Evolutionary conservation across 2,113 vertebrate species (phyloP), one percentile per base, ranked within the genome.

Genomic region (Paratilapia polleni): DNA sequence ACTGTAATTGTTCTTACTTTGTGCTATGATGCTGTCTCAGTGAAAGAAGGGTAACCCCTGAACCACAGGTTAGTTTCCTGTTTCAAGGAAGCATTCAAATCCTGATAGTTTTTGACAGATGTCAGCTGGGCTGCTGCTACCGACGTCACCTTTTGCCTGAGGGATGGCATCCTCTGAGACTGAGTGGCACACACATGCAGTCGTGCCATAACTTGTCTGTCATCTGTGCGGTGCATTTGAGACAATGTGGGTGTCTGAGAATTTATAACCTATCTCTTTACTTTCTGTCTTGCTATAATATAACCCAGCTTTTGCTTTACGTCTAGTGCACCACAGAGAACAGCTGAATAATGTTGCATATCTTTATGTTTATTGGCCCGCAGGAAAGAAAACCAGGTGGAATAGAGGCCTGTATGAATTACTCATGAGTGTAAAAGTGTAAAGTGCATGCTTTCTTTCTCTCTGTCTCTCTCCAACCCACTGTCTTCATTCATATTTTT

Each of bases 391-490:
- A 92, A 88, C 28, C 63, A 70, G 41, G 68, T 9, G 82, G 88
- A 91, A 84, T 66, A 81, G 82, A 82, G 91, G 83, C 63, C 78
- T 58, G 56, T 83, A 92, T 94, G 84, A 93, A 95, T 93, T 87
- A 93, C 87, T 86, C 80, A 93, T 93, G 89, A 94, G 85, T 82
- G 47, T 77, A 87, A 89, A 94, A 94, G 85, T 83, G 41, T 78
- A 88, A 90, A 94, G 81, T 87, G 83, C 78, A 87, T 85, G 78
- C 59, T 81, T 70, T 82, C 57, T 17, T 26, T 68, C 41, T 70
- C 47, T 49, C 43, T 70, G 5, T 22, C n/a, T 47, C 78, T n/a
- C 11, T 60, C 54, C 70, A 52, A 52, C 68, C 79, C 60, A 17
- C 74, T 31, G 5, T 2, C 73, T 47, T 81, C 41, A 70, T 28